phyloP scores from a whole-genome alignment of 2,888 invertebrate species.

The Xestia xanthographa region DNA sequence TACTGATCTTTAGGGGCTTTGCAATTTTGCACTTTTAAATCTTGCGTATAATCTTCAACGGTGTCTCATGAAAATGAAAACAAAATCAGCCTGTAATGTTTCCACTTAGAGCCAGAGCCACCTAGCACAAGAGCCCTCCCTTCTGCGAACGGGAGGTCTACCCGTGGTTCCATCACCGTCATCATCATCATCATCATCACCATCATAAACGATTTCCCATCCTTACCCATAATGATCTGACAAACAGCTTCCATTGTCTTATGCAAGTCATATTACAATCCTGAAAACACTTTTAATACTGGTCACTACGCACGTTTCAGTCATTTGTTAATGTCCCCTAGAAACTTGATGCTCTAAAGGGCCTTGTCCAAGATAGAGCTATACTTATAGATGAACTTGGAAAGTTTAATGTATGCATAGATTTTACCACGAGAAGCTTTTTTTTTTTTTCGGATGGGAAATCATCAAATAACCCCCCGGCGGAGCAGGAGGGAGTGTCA shows the following conservation, averaged over 20 bases:
- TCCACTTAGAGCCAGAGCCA: too few species aligned
- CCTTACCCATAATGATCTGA: not conserved
- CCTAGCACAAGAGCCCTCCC: too few species aligned
- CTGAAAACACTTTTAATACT: not conserved
- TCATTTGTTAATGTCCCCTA: constrained; percentile 11
- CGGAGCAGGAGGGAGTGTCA: too few species aligned
- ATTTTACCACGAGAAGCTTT: not conserved
- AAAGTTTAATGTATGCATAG: not conserved
- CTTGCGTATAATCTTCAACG: not conserved
- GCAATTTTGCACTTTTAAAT: not conserved
- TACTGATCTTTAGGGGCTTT: not conserved
- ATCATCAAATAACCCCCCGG: too few species aligned
- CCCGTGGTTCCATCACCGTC: not conserved
- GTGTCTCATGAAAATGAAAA: not conserved
- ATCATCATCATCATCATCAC: not conserved
- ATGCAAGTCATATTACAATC: constrained; percentile 13
- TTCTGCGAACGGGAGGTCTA: not conserved
- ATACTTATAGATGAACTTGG: not conserved
- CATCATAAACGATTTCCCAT: not conserved
- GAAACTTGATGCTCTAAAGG: constrained; percentile 20
- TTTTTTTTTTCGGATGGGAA: too few species aligned
- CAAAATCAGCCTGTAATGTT: not conserved
- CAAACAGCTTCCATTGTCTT: not conserved
- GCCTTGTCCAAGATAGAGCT: constrained; percentile 25
- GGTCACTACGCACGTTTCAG: constrained; percentile 16